Evolutionary conservation across 1,140 invertebrate species (phyloP).

Genomic region (Eupristina koningsbergeri): DNA sequence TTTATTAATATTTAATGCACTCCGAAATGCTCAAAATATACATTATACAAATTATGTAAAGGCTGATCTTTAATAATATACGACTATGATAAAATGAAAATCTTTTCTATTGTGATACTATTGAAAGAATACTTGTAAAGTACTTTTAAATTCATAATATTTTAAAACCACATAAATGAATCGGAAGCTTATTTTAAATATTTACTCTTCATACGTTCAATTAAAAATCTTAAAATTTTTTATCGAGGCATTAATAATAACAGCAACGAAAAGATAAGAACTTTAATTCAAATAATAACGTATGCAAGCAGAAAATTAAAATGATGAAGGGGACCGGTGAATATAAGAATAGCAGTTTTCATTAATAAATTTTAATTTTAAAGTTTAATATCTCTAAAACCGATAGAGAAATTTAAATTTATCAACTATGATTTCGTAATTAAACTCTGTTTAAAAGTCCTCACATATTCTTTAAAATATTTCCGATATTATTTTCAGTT

Average conservation of each 20-base stretch:
- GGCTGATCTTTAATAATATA: no score
- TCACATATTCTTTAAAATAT: not conserved
- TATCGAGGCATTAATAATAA: not conserved
- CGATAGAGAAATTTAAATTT: not conserved
- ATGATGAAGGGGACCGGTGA: not conserved
- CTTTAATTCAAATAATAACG: no score
- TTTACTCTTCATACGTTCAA: not conserved
- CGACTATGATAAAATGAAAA: no score
- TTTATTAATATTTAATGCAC: no score
- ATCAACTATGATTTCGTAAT: conserved; percentile 18
- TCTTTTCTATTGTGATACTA: no score
- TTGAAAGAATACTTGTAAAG: no score
- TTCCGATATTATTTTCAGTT: not conserved
- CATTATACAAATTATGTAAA: no score
- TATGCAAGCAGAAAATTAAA: not conserved
- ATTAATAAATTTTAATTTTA: not conserved
- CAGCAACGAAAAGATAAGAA: not conserved
- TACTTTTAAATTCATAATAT: no score
- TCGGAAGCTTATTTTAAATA: not conserved
- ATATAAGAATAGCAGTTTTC: not conserved
- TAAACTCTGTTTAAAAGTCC: not conserved
- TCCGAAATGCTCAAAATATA: no score
- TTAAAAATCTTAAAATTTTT: not conserved
- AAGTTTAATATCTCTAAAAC: not conserved
- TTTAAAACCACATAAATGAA: not conserved